These are phyloP conservation scores for Gymnogyps californianus DNA, from an alignment of 2,113 vertebrate species.

Conservation along the genomic window DNA sequence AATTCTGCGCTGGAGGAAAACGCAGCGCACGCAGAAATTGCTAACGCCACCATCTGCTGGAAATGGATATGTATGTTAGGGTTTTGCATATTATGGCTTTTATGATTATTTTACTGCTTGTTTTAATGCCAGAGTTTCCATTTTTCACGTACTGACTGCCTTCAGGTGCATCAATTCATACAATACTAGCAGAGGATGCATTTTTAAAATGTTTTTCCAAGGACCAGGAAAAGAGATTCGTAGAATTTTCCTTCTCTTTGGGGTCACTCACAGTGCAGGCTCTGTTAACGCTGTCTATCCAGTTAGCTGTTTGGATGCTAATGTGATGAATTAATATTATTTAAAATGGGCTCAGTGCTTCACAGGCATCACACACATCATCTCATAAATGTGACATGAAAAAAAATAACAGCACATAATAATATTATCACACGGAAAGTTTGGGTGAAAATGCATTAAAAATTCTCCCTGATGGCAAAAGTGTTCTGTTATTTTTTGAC, in stretches of 20 bases:
- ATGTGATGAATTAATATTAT: not conserved
- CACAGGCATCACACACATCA: not conserved
- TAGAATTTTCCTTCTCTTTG: not conserved
- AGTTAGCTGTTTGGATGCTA: not conserved
- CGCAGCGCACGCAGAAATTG: not conserved
- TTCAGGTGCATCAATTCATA: not conserved
- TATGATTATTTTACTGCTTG: not conserved
- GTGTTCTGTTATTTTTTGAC: not conserved
- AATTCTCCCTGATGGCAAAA: not conserved
- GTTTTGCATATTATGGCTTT: not conserved
- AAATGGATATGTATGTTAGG: not conserved
- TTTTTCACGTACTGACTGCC: not conserved
- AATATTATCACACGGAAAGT: not conserved
- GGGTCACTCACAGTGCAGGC: not conserved
- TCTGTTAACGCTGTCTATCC: not conserved
- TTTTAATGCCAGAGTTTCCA: not conserved
- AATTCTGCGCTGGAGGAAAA: not conserved
- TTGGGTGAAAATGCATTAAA: not conserved
- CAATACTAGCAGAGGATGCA: not conserved
- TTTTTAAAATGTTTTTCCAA: not conserved
- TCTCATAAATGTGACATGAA: not conserved
- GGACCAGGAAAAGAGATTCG: not conserved
- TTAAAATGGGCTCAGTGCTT: not conserved
- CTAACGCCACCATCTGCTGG: conserved; percentile 23
- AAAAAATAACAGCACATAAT: not conserved